These are phyloP conservation scores for Amblyjoppa proteus DNA, from an alignment of 2,888 invertebrate species.

Conservation along the genomic window DNA sequence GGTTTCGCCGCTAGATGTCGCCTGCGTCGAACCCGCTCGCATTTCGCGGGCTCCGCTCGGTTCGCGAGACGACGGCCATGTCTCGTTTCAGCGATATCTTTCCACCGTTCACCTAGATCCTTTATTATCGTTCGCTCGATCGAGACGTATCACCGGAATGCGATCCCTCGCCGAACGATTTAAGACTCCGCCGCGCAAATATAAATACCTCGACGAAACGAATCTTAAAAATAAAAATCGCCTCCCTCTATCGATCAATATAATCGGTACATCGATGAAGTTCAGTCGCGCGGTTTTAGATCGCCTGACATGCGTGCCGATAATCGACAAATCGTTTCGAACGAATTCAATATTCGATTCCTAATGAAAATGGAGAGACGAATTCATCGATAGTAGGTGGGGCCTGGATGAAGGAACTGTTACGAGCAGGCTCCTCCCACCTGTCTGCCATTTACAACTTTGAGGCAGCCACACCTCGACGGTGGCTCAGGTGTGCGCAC, in stretches of 20 bases:
- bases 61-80: constrained; percentile 10
- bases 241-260: background rate
- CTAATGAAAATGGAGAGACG: constrained; percentile 23
- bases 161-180: background rate
- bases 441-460: constrained; percentile 70
- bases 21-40: background rate
- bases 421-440: constrained; percentile 76
- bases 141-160: background rate
- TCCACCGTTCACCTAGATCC: background rate
- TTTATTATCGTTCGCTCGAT: background rate
- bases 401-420: constrained; percentile 68
- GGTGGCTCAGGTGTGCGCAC: constrained; percentile 66
- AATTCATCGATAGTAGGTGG: constrained; percentile 76
- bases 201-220: background rate
- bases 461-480: constrained; percentile 50
- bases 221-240: background rate
- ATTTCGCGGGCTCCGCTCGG: background rate
- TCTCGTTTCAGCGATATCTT: background rate
- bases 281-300: background rate
- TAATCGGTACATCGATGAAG: background rate
- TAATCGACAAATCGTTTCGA: background rate
- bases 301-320: background rate
- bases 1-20: constrained; percentile 14
- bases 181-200: background rate
- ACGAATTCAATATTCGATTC: background rate